Evolutionary conservation across 2,113 vertebrate species (phyloP), one percentile per base, ranked within the genome.

Genomic region (Fukomys damarensis): DNA sequence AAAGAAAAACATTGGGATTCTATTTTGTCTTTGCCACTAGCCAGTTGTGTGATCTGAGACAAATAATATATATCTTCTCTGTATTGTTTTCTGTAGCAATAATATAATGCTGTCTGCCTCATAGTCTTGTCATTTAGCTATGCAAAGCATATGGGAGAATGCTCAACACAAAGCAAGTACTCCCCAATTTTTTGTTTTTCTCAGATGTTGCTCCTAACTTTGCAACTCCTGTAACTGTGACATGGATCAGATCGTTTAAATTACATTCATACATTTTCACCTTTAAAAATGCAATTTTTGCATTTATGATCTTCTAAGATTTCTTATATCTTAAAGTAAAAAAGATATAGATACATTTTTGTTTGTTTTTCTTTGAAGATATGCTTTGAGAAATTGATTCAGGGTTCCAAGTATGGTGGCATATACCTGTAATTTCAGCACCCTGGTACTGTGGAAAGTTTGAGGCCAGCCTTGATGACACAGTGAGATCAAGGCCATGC

Each of bases 181-280:
- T 66, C 32, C 56, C 2, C 35, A 38, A 86, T 66, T 72, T 56
- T 52, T 46, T 82, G 22, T 17, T 88, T 13, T 52, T 66, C 46
- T 83, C 65, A 63, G 12, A 10, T 76, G 11, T 74, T 91, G 32
- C 28, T 59, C 43, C 63, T 80, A 46, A 88, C 56, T 87, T 68
- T 65, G 43, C 22, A 22, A 83, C 9, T 65, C 7, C 30, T 85
- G 13, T 92, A 54, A 61, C n/a, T 32, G 7, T 63, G 35, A 84
- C 20, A 91, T 32, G 87, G 28, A 83, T n/a, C 17, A 84, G 41
- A 79, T 79, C 76, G 86, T 80, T 87, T 54, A 83, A 93, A 80
- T 66, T 72, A 19, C 68, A 65, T 28, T 77, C 82, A 38, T 38
- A 77, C 10, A 49, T 94, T 88, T 81, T 80, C 26, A 85, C 63